A percentile compares a stretch with the other conserved stretches of the same genome.
phyloP scores from a whole-genome alignment of 37 sponge, comb jelly and placozoan genomes.

The Spongia lamella region DNA sequence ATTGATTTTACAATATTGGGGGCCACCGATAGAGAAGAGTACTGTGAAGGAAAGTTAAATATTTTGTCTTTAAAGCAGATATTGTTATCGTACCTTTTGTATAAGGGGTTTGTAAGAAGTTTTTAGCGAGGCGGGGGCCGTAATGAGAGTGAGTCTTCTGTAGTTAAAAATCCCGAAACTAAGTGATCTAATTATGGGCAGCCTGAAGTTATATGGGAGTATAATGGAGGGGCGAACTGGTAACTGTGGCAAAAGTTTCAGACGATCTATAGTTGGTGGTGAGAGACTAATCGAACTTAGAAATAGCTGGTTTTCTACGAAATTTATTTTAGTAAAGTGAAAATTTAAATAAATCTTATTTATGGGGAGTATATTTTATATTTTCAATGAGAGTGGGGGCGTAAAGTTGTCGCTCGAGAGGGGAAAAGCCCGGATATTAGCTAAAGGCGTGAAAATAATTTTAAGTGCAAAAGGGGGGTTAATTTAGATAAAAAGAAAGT shows the following conservation, averaged over 20 bases:
- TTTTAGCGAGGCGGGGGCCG: slow-evolving; percentile 75
- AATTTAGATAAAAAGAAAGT: slow-evolving; percentile 73
- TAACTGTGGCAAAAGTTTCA: slow-evolving; percentile 93
- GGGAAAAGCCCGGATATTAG: slow-evolving; percentile 81
- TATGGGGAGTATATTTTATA: neutral
- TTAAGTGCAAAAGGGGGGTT: slow-evolving; percentile 62
- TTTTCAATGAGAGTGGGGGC: too few relatives aligned
- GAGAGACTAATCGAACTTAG: slow-evolving; percentile 88
- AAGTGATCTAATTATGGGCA: slow-evolving; percentile 80
- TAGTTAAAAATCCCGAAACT: slow-evolving; percentile 82
- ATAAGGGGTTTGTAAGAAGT: slow-evolving; percentile 82
- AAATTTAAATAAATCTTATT: slow-evolving; percentile 19
- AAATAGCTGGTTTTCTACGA: slow-evolving; percentile 93
- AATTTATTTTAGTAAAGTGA: slow-evolving; percentile 85
- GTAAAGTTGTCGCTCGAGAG: too few relatives aligned
- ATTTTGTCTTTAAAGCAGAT: slow-evolving; percentile 72
- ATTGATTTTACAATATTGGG: too few relatives aligned
- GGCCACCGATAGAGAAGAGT: slow-evolving; percentile 76
- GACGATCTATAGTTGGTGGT: slow-evolving; percentile 86
- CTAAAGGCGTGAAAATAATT: slow-evolving; percentile 61
- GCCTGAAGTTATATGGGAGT: slow-evolving; percentile 52
- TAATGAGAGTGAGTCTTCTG: slow-evolving; percentile 71
- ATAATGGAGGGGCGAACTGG: slow-evolving; percentile 77
- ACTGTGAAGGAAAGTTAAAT: slow-evolving; percentile 88
- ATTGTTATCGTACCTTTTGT: slow-evolving; percentile 82